phyloP scores from a whole-genome alignment of 2,797 vertebrate genomes.

The Mus spretus region DNA sequence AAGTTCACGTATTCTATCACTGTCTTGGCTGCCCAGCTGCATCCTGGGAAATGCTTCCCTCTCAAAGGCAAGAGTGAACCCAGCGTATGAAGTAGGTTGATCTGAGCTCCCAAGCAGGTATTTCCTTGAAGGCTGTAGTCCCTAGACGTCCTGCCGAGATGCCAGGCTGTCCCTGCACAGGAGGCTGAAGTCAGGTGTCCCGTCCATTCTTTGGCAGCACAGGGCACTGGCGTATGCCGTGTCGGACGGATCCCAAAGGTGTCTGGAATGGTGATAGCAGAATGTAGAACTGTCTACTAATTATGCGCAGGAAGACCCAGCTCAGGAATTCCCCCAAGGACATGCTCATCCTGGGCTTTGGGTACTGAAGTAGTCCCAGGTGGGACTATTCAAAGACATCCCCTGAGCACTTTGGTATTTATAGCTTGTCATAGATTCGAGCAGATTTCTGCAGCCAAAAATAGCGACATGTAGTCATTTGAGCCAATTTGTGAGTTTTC shows the following conservation, averaged over 20 bases:
- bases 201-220: neutral
- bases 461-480: slow-evolving; percentile 71
- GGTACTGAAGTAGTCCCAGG: neutral
- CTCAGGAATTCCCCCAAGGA: neutral
- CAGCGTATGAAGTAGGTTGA: neutral
- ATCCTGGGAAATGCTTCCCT: slow-evolving; percentile 35
- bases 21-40: neutral
- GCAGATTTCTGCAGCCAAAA: slow-evolving; percentile 73
- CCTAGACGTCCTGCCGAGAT: neutral
- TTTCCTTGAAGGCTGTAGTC: neutral
- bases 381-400: slow-evolving; percentile 4
- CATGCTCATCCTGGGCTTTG: neutral
- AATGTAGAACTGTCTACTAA: neutral
- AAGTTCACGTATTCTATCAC: neutral
- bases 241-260: neutral
- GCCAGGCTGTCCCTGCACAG: neutral
- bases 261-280: neutral
- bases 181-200: neutral
- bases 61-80: neutral
- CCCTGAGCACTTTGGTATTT: slow-evolving; percentile 56
- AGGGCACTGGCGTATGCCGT: neutral
- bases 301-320: neutral
- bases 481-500: slow-evolving; percentile 70
- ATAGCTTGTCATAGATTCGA: slow-evolving; percentile 62
- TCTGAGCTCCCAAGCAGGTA: neutral